Evolutionary conservation across 2,888 invertebrate genomes (phyloP).

Genomic region (Caradrina kadenii): DNA sequence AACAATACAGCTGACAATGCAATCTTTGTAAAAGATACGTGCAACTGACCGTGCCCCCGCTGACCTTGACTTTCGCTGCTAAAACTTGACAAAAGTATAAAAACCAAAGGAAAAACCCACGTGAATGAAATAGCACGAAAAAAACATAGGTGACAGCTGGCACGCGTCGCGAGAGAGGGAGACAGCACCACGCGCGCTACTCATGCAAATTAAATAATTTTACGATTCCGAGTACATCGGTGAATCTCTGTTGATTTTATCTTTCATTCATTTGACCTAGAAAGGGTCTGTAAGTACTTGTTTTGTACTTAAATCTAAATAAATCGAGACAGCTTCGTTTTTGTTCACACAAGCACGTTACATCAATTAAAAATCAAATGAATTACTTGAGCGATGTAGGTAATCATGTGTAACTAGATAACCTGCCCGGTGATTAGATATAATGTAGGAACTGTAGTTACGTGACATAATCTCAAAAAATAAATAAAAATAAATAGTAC

Average conservation of each 20-base stretch:
- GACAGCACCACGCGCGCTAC: slow-evolving; percentile 28
- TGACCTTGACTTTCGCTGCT: neutral
- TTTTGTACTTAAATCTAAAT: neutral
- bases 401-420: neutral
- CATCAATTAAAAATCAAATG: slow-evolving; percentile 4
- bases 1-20: neutral
- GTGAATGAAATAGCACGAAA: no score
- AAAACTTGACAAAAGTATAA: neutral
- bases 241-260: slow-evolving; percentile 6
- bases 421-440: neutral
- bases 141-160: no score
- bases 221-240: neutral
- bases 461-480: neutral
- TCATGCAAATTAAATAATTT: slow-evolving; percentile 1
- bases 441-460: slow-evolving; percentile 1
- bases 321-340: neutral
- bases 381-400: neutral
- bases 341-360: neutral
- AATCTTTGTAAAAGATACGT: neutral
- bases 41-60: no score
- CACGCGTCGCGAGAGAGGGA: slow-evolving; percentile 26
- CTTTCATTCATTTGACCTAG: slow-evolving; percentile 18
- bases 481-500: no score
- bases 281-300: neutral
- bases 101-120: no score